Evolutionary conservation across 2,888 invertebrate genomes (phyloP).

Genomic region (Latrodectus hesperus): DNA sequence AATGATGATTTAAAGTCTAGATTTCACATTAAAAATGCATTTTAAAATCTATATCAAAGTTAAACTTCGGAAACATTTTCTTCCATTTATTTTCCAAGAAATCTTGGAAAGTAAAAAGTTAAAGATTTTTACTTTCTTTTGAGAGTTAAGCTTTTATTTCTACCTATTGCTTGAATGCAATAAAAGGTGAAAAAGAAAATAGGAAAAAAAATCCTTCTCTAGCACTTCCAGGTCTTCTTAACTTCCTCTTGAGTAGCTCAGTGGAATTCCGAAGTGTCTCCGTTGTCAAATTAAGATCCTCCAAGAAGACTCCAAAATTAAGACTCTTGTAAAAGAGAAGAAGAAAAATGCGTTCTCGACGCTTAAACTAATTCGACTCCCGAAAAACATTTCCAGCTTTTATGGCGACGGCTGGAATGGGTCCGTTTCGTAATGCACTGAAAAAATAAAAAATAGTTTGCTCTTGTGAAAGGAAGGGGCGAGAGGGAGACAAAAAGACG

Average conservation of each 20-base stretch:
- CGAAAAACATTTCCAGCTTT: constrained; percentile 7
- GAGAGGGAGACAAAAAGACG: constrained; percentile 13
- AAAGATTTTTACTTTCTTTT: no score
- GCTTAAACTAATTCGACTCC: constrained; percentile 3
- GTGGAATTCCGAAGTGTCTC: constrained; percentile 5
- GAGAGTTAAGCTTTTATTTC: no score
- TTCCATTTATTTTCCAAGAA: no score
- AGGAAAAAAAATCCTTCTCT: no score
- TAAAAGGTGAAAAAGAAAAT: no score
- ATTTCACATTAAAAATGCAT: no score
- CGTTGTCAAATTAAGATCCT: constrained; percentile 5
- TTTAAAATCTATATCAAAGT: no score
- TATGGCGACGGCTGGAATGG: background rate
- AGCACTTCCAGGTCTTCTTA: background rate
- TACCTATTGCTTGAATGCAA: no score
- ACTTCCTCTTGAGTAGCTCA: background rate
- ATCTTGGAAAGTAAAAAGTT: no score
- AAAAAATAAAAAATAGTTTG: background rate
- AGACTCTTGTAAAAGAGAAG: background rate
- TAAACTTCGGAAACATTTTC: no score
- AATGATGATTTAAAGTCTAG: no score
- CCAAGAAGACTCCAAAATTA: background rate
- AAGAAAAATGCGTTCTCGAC: background rate
- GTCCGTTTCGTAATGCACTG: no score
- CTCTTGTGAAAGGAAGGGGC: background rate